Base-by-base conservation (phyloP, 2,888 invertebrate genomes). In the Mycalesis mineus region DNA sequence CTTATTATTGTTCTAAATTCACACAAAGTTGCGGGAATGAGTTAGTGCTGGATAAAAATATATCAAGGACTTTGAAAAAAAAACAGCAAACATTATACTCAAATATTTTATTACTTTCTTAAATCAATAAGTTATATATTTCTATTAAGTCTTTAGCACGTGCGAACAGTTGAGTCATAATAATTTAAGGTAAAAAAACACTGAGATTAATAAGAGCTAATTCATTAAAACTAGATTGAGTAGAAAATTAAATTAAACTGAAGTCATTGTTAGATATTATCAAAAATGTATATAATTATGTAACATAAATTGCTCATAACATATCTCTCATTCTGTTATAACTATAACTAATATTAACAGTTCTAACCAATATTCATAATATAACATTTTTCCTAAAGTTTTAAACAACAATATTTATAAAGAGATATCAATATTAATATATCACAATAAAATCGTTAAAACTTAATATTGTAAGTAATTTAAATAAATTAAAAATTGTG, bases 121-220 rank as follows among this genome's bases (percentile, higher is more conserved):
- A 56, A 37, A 40, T 44, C 7, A 31, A 40, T 62, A 68, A 68
- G 67, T 65, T 71, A 75, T 40, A 45, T 78, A 77, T 36, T 55
- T 56, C 71, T 77, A 77, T 75, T 60, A 70, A 83, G 82, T 82
- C 82, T 84, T 82, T 73, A 80, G 48, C 56, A 65, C 57, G 60
- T 62, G 65, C 64, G 40, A 45, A 41, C 42, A 33, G 17, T 33
- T 11, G 13, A 49, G 8, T 28, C 2, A 50, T 1, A 28, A 22
- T 41, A 33, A 28, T 29, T 31, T 15, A 36, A 48, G 9, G 47
- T 31, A 45, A 31, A 14, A 49, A 37, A 7, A 37, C 14, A 40
- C 7, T 8, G 9, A 2, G 11, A 42, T 13, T 13, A 31, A 45
- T 13, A 29, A 31, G 29, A 45, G 29, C 29, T 8, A 31, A 14